Conservation (phyloP, 2,797 vertebrate genomes). For the Distichodus sexfasciatus region DNA sequence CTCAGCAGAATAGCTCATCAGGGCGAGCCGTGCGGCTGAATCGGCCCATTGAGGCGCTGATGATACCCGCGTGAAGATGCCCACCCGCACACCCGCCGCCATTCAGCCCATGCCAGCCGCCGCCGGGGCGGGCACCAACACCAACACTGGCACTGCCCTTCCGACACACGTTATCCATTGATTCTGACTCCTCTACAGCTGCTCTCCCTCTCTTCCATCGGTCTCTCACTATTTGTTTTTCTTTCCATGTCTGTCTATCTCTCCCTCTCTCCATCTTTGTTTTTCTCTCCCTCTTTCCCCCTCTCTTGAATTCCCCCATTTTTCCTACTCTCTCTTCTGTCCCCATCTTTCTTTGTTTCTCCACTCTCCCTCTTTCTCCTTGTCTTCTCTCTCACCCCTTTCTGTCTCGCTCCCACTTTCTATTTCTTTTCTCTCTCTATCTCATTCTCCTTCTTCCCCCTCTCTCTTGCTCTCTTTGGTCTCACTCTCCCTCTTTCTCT, state of each 20-base stretch:
- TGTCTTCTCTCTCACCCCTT: neutral
- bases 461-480: conserved; percentile 27
- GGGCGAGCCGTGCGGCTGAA: conserved; percentile 39
- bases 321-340: neutral
- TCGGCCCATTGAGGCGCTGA: conserved; percentile 48
- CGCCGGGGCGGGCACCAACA: conserved; percentile 22
- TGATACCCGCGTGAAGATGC: too few species aligned
- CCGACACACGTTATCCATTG: conserved; percentile 12
- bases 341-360: neutral
- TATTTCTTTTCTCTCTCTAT: neutral
- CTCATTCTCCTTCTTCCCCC: neutral
- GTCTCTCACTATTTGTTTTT: too few species aligned
- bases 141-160: conserved; percentile 43
- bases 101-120: conserved; percentile 47
- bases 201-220: too few species aligned
- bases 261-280: neutral
- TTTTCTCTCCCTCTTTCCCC: neutral
- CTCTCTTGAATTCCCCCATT: too few species aligned
- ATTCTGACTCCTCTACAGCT: neutral
- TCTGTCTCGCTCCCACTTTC: neutral
- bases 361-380: neutral
- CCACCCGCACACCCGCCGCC: conserved; percentile 16
- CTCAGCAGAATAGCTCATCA: conserved; percentile 52
- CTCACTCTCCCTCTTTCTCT: conserved; percentile 40
- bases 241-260: neutral